Conservation (phyloP, 2,113 vertebrate species). For the Zootoca vivipara region DNA sequence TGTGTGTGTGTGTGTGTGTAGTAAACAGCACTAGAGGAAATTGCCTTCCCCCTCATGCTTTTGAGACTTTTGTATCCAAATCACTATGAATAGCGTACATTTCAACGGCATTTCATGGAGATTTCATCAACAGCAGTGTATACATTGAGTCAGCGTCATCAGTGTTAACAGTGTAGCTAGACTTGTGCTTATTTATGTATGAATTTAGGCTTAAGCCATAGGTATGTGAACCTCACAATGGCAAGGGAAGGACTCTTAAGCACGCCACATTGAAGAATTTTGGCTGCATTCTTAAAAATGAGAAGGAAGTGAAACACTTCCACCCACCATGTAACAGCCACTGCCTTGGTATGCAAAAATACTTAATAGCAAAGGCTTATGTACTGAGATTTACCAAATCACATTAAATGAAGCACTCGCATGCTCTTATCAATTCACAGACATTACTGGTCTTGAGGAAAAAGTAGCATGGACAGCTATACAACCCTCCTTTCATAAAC, state of each 20-base stretch:
- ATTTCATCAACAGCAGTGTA: no score
- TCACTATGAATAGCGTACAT: no score
- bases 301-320: background rate
- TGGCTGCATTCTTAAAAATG: background rate
- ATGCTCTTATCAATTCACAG: background rate
- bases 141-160: background rate
- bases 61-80: no score
- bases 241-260: background rate
- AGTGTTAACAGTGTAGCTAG: background rate
- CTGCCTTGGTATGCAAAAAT: background rate
- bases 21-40: no score
- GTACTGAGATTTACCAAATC: background rate
- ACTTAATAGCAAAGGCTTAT: background rate
- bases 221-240: background rate
- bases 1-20: no score
- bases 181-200: background rate
- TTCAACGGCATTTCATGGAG: no score
- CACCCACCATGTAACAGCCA: background rate
- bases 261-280: background rate
- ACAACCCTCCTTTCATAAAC: background rate
- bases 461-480: background rate
- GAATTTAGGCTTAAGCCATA: background rate
- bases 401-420: background rate
- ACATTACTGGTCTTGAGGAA: background rate
- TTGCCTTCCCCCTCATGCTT: no score